Base-by-base conservation (phyloP, 1,140 invertebrate genomes). In the Scaptomyza graminum region DNA sequence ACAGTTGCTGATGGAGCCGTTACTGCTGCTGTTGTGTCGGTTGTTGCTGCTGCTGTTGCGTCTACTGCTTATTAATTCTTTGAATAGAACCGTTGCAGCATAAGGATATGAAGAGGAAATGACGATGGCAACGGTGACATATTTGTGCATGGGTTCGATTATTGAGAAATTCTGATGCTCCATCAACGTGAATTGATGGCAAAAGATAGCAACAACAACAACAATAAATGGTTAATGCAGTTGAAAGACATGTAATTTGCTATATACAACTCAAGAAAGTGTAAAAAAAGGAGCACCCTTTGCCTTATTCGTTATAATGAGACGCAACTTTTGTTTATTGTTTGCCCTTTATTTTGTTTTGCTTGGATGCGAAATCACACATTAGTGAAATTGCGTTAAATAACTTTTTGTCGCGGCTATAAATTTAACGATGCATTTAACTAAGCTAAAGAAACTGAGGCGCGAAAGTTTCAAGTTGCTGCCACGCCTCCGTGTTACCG, bases 371-470 rank as follows among this genome's bases (percentile, higher is more conserved):
- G 79, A 79, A 76, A 34, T 34, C 7, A 8, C 8, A 83, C 83
- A 88, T 88, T 88, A 88, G 84, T 66, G 57, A 68, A 89, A 88
- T 79, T 73, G 76, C 66, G 73, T 66, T 76, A 88, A 88, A 88
- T 82, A 66, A 84, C n/a, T 84, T 79, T 79, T 69, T 71, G 55
- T 46, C 52, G 60, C 65, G 46, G 56, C 74, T 80, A 85, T 85
- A 85, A 88, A 88, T 88, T 88, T 88, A 88, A 89, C 81, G 83
- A 88, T 76, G 79, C 84, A 79, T 84, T 85, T 77, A 82, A 73
- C 80, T 51, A 60, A 70, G 51, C 55, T 22, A 13, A 15, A 18
- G 44, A 43, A 34, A 5, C 47, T 22, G 16, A 50, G 16, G 22
- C 47, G 25, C 22, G 11, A 56, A 56, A 22, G 9, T 28, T 37